A percentile compares a stretch with the other conserved stretches of the same genome.
Conservation (phyloP, 2,797 vertebrate species). For the Falco novaeseelandiae region DNA sequence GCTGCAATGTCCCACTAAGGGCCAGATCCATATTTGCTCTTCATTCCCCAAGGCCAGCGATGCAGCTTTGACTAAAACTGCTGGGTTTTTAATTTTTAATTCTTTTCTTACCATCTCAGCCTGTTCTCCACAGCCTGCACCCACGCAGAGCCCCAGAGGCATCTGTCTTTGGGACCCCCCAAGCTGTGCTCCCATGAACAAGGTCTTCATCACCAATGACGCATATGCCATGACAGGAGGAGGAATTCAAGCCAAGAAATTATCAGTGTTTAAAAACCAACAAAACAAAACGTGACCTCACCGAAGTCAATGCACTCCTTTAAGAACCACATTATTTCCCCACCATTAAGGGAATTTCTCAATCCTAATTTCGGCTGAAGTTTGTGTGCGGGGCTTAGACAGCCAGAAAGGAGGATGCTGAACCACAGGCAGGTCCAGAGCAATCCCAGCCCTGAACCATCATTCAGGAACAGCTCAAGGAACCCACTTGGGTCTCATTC, state of each 20-base stretch:
- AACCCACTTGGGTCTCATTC: fast-evolving
- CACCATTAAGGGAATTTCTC: neutral
- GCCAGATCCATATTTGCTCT: neutral
- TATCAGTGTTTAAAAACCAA: fast-evolving
- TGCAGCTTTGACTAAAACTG: neutral
- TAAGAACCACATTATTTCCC: neutral
- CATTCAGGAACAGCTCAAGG: neutral
- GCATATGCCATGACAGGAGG: neutral
- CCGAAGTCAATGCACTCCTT: fast-evolving
- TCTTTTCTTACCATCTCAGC: neutral
- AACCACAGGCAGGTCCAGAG: neutral
- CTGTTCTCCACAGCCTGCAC: neutral
- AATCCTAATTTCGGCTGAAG: neutral
- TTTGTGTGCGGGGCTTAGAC: neutral
- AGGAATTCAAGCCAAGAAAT: neutral
- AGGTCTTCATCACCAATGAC: neutral
- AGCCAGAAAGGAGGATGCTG: neutral
- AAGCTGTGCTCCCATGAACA: neutral
- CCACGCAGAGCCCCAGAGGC: neutral
- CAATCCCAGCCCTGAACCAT: neutral
- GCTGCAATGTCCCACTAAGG: neutral
- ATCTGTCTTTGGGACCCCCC: neutral
- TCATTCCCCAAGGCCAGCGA: neutral
- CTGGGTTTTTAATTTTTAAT: neutral
- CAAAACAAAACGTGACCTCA: fast-evolving